phyloP scores from a whole-genome alignment of 2,888 invertebrate genomes.

The Agonopterix arenella region DNA sequence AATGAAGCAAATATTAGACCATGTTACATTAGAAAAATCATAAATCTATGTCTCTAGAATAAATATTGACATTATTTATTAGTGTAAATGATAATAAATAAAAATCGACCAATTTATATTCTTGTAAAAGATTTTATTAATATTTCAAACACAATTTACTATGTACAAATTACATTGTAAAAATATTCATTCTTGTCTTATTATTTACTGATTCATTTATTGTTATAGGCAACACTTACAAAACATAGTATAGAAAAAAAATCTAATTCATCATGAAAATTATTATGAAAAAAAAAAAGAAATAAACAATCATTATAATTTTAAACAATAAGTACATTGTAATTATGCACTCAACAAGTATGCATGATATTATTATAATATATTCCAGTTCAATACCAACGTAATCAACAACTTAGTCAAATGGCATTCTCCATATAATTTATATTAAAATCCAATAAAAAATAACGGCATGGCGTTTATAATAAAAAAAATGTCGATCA shows the following conservation, averaged over 20 bases:
- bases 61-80: constrained; percentile 7
- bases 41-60: constrained; percentile 19
- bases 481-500: constrained; percentile 17
- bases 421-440: constrained; percentile 36
- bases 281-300: constrained; percentile 53
- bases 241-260: constrained; percentile 61
- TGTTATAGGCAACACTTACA: constrained; percentile 68
- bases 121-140: constrained; percentile 73
- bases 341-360: constrained; percentile 45
- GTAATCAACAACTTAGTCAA: constrained; percentile 42
- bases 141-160: constrained; percentile 74
- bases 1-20: constrained; percentile 57
- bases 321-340: constrained; percentile 58
- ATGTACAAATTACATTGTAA: constrained; percentile 76
- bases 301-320: constrained; percentile 54
- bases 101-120: constrained; percentile 14
- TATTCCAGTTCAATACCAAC: constrained; percentile 39
- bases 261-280: constrained; percentile 39
- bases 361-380: constrained; percentile 30
- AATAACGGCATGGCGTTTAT: constrained; percentile 27
- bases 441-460: constrained; percentile 23
- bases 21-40: constrained; percentile 10
- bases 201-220: constrained; percentile 69
- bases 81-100: constrained; percentile 4
- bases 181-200: constrained; percentile 75